Evolutionary conservation across 2,888 invertebrate genomes (phyloP).

Genomic region (Caenorhabditis afra): DNA sequence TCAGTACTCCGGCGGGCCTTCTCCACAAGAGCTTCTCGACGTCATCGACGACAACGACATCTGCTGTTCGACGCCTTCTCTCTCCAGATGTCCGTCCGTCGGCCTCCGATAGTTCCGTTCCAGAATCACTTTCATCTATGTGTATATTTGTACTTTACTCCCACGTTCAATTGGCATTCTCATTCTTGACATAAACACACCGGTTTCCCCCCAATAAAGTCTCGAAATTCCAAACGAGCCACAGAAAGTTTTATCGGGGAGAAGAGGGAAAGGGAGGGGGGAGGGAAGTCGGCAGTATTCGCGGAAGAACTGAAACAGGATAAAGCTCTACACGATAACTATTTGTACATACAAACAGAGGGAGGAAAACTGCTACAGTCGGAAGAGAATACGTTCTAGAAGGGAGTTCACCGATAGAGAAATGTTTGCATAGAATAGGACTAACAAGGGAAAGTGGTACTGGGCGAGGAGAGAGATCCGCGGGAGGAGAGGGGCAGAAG

Average conservation of each 20-base stretch:
- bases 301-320: constrained; percentile 32
- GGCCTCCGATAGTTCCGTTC: constrained; percentile 6
- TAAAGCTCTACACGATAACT: constrained; percentile 63
- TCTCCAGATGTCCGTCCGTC: constrained; percentile 37
- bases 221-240: not conserved
- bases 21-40: constrained; percentile 91
- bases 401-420: constrained; percentile 32
- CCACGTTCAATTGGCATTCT: constrained; percentile 17
- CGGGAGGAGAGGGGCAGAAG: constrained; percentile 1
- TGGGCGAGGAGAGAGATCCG: constrained; percentile 39
- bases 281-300: constrained; percentile 33
- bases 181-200: not conserved
- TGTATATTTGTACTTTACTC: constrained; percentile 27
- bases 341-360: constrained; percentile 55
- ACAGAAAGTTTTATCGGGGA: constrained; percentile 11
- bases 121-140: constrained; percentile 4
- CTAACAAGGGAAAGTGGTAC: too few relatives aligned
- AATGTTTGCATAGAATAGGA: constrained; percentile 21
- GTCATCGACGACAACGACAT: constrained; percentile 95
- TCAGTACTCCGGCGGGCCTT: constrained; percentile 84
- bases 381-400: constrained; percentile 6
- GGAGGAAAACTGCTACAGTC: constrained; percentile 9
- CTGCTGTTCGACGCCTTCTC: constrained; percentile 80
- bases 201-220: not conserved
- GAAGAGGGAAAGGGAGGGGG: not conserved